Evolutionary conservation across 2,888 invertebrate genomes (phyloP), one percentile per base, ranked within the genome.

Genomic region (Arenicola marina): DNA sequence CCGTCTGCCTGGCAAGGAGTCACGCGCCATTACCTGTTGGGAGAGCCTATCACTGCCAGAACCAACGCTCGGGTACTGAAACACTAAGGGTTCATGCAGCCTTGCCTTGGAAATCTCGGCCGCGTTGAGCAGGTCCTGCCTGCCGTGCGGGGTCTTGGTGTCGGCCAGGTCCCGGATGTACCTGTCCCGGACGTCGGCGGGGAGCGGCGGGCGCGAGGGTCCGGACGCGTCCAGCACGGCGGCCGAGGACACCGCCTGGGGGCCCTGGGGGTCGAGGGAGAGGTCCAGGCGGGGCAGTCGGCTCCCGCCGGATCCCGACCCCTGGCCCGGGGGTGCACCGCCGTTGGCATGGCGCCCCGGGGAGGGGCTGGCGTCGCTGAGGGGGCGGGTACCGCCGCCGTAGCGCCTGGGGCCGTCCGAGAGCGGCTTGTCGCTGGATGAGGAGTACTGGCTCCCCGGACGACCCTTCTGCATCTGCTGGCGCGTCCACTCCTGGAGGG

Each of bases 151-250:
- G 0, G 79, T 77, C 58, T 73, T 71, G 0, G 73, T 62, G 54
- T 76, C 65, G 3, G 79, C 80, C 31, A 80, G 66, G 26, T 81
- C 78, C 51, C 73, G 72, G 3, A 78, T 76, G 34, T 79, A 71
- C 67, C 76, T 70, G 51, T 75, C 73, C 3, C 78, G 56, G 53
- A 75, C 73, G 31, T 71, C 72, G 0, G 72, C 72, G 1, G 80
- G 80, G n/a, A 78, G 71, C 1, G 80, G 79, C 18, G 80, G 80
- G 53, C 80, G 63, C 15, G 63, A 59, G 3, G 80, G 80, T n/a
- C n/a, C n/a, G n/a, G n/a, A n/a, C 0, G 32, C 18, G 38, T 31
- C 31, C 7, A 24, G 4, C 3, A 21, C n/a, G 21, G 24, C 56
- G 11, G 4, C 34, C 2, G 31, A 43, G 15, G 28, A 24, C 15